These are phyloP conservation scores for Pocillopora grandis DNA, from an alignment of 92 coral and sea anemone genomes.

Conservation along the genomic window DNA sequence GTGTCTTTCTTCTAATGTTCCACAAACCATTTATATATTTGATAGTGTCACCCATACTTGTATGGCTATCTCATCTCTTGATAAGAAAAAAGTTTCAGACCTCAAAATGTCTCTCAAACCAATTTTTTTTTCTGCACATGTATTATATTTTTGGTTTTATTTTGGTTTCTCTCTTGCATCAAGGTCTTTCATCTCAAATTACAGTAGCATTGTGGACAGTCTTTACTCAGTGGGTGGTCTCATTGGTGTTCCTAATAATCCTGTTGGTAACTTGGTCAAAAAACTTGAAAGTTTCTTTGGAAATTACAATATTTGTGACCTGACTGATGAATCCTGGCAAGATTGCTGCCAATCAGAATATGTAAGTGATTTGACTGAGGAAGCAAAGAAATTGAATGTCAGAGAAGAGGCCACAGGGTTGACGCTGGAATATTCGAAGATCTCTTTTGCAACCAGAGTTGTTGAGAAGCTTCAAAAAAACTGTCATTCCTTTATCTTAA, in stretches of 20 bases:
- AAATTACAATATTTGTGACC: not conserved
- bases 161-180: not conserved
- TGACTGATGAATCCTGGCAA: not conserved
- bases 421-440: not conserved
- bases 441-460: constrained; percentile 17
- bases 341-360: not conserved
- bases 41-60: too few species aligned
- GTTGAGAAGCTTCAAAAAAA: constrained; percentile 15
- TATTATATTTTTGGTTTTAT: not conserved
- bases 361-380: not conserved
- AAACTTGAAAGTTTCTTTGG: constrained; percentile 23
- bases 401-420: not conserved
- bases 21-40: too few species aligned
- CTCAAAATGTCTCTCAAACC: too few species aligned
- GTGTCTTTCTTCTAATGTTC: too few species aligned
- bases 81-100: too few species aligned
- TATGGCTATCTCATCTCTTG: too few species aligned
- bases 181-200: not conserved
- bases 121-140: not conserved
- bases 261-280: constrained; percentile 13
- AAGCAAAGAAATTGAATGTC: not conserved
- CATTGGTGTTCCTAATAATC: not conserved
- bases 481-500: constrained; percentile 40
- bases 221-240: not conserved
- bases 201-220: not conserved